phyloP scores from a whole-genome alignment of 2,888 invertebrate genomes.

The Trissoscelio sp. region DNA sequence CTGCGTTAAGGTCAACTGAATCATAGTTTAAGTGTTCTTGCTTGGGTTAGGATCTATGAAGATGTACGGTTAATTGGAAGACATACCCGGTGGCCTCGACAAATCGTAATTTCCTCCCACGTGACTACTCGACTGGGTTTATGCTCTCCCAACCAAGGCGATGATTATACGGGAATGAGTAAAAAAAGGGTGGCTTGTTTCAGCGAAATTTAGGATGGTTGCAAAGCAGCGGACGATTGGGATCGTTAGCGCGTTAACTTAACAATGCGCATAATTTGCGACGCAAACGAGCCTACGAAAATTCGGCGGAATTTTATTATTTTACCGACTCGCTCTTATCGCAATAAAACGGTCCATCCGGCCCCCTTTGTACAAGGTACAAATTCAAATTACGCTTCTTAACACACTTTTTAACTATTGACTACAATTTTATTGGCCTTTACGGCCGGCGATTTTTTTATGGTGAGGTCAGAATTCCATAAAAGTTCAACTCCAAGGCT shows the following conservation, averaged over 20 bases:
- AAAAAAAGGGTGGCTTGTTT: slow-evolving; percentile 18
- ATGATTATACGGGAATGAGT: slow-evolving; percentile 7
- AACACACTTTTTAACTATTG: slow-evolving; percentile 56
- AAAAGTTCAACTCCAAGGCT: slow-evolving; percentile 45
- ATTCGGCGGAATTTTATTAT: slow-evolving; percentile 55
- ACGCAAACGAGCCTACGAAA: slow-evolving; percentile 50
- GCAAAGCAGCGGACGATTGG: slow-evolving; percentile 10
- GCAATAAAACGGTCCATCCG: slow-evolving; percentile 55
- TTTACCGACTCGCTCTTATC: slow-evolving; percentile 51
- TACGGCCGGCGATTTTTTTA: slow-evolving; percentile 52
- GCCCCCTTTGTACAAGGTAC: slow-evolving; percentile 34
- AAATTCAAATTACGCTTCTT: slow-evolving; percentile 57
- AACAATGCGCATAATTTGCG: slow-evolving; percentile 60
- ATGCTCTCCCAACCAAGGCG: background rate
- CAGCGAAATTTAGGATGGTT: slow-evolving; percentile 36
- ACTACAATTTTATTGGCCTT: slow-evolving; percentile 64
- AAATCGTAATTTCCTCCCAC: slow-evolving; percentile 72
- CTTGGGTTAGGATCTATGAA: too few relatives aligned
- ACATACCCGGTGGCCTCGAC: slow-evolving; percentile 69
- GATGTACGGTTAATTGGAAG: slow-evolving; percentile 78
- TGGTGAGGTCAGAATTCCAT: slow-evolving; percentile 53
- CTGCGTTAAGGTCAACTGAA: too few relatives aligned
- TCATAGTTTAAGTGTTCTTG: too few relatives aligned
- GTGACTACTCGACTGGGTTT: background rate
- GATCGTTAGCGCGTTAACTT: slow-evolving; percentile 48